A percentile compares a stretch with the other conserved stretches of the same genome.
Evolutionary conservation across 2,888 invertebrate genomes (phyloP).

Genomic region (Hydriomena furcata): DNA sequence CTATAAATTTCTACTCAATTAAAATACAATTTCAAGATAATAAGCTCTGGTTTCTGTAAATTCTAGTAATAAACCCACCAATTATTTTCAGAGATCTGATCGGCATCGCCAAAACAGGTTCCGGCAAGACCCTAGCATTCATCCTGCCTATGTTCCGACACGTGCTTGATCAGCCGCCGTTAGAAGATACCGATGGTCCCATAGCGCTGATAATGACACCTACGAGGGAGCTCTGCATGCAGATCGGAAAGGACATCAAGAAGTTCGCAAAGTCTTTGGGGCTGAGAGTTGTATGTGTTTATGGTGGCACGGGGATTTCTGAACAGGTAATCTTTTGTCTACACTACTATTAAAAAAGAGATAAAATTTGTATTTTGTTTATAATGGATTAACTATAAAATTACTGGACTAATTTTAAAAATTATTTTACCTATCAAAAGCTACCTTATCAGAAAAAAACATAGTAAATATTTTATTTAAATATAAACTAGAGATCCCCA

Average conservation of each 20-base stretch:
- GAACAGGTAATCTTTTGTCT: conserved; percentile 89
- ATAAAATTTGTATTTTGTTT: too few relatives aligned
- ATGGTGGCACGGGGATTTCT: conserved; percentile 98
- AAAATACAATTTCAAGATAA: too few relatives aligned
- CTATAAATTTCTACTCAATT: too few relatives aligned
- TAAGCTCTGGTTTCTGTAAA: too few relatives aligned
- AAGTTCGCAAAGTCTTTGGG: conserved; percentile 96
- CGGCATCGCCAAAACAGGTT: conserved; percentile 99
- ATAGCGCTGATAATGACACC: conserved; percentile 99
- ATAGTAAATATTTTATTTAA: too few relatives aligned
- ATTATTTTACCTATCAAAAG: too few relatives aligned
- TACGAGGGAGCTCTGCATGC: conserved; percentile 98
- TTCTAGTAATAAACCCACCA: too few relatives aligned
- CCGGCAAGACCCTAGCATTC: conserved; percentile 99
- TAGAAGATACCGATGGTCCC: conserved; percentile 99
- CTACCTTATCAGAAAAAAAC: too few relatives aligned
- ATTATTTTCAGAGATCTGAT: conserved; percentile 89
- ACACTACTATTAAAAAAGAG: too few relatives aligned
- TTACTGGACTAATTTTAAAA: too few relatives aligned
- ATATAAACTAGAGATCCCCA: too few relatives aligned
- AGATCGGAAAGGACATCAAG: conserved; percentile 98
- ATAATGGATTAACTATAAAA: too few relatives aligned
- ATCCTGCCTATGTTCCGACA: conserved; percentile 98
- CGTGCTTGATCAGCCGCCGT: conserved; percentile 94
- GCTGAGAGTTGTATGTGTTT: conserved; percentile 96